Evolutionary conservation across 2,888 invertebrate genomes (phyloP).

Genomic region (Peribatodes rhomboidaria): DNA sequence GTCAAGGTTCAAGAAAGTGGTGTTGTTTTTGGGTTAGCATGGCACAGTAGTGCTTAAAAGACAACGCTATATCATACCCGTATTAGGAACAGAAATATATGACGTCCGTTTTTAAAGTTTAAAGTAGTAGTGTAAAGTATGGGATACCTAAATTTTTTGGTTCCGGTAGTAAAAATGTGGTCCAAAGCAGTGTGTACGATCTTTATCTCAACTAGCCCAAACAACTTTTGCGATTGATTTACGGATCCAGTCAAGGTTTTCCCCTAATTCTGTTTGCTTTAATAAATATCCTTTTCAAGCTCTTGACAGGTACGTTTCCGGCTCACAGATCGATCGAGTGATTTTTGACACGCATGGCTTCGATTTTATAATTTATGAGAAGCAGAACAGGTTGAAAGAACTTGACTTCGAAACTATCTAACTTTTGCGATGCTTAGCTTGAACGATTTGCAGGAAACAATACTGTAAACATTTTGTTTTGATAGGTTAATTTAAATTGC

Average conservation of each 20-base stretch:
- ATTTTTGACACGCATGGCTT: slow-evolving; percentile 19
- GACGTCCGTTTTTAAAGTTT: too few species aligned
- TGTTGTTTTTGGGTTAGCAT: background rate
- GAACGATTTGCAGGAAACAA: background rate
- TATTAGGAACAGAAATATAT: too few species aligned
- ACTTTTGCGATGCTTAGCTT: slow-evolving; percentile 6
- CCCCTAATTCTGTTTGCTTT: slow-evolving; percentile 13
- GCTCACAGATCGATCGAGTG: slow-evolving; percentile 24
- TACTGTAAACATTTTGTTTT: background rate
- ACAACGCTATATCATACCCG: background rate
- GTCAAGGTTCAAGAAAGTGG: slow-evolving; percentile 6
- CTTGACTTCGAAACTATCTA: slow-evolving; percentile 30
- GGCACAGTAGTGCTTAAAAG: background rate
- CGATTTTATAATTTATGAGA: slow-evolving; percentile 9
- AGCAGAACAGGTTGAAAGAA: slow-evolving; percentile 33
- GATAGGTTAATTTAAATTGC: background rate
- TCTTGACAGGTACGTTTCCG: slow-evolving; percentile 35
- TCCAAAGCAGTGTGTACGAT: background rate
- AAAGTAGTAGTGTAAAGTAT: too few species aligned
- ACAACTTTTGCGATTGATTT: background rate
- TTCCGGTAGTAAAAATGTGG: too few species aligned
- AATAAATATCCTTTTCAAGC: background rate
- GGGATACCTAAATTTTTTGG: too few species aligned
- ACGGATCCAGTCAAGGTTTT: slow-evolving; percentile 3
- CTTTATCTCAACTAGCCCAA: background rate